phyloP scores from a whole-genome alignment of 2,113 vertebrate species.

The Vanacampus margaritifer region DNA sequence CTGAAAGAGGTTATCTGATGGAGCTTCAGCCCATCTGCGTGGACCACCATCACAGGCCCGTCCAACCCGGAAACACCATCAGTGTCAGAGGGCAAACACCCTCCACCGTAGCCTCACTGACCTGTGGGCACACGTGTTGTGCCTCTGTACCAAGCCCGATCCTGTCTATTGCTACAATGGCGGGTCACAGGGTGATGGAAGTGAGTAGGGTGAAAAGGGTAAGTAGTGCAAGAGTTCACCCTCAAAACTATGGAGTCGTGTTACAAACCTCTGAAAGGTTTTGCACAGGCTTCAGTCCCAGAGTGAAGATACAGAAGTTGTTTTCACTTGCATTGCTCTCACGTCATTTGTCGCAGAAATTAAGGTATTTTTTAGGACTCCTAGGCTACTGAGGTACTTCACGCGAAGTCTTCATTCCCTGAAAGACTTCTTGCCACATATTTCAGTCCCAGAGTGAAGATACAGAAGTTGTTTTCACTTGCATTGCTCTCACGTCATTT shows the following conservation, averaged over 20 bases:
- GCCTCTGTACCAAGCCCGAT: constrained; percentile 42
- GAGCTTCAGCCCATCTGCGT: constrained; percentile 64
- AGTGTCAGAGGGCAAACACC: constrained; percentile 72
- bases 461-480: constrained; percentile 21
- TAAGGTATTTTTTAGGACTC: constrained; percentile 29
- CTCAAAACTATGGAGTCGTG: constrained; percentile 43
- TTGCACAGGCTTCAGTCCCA: constrained; percentile 19
- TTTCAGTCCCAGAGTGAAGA: constrained; percentile 25
- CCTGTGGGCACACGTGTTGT: constrained; percentile 64
- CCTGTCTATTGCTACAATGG: constrained; percentile 47
- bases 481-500: constrained; percentile 20
- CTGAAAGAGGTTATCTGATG: constrained; percentile 72
- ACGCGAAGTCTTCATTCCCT: constrained; percentile 33
- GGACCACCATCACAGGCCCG: constrained; percentile 80
- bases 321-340: constrained; percentile 22
- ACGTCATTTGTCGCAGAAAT: constrained; percentile 32
- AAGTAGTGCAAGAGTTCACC: constrained; percentile 54
- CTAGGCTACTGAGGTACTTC: constrained; percentile 10
- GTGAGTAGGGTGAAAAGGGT: constrained; percentile 53
- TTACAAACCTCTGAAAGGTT: constrained; percentile 49
- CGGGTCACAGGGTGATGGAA: constrained; percentile 57
- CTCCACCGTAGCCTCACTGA: constrained; percentile 70
- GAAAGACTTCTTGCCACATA: constrained; percentile 30
- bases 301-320: constrained; percentile 10
- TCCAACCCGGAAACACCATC: constrained; percentile 73